Base-by-base conservation (phyloP, 30 jellyfish, hydroid and myxozoan genomes). In the Chironex yamaguchii region DNA sequence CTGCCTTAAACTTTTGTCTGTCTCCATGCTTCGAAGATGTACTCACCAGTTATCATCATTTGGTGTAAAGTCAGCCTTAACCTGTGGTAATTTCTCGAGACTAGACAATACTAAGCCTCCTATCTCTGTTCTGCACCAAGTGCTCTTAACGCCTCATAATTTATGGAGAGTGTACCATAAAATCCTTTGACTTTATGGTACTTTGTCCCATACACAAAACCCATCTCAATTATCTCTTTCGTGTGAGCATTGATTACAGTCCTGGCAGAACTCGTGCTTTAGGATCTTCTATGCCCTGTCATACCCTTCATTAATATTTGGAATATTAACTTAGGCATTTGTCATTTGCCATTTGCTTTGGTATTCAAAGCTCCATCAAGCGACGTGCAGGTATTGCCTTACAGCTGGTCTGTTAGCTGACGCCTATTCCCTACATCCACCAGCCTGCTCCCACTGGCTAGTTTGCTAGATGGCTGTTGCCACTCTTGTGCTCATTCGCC, bases 171-270 rank as follows among this genome's bases (percentile, higher is more conserved):
- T 0, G 67, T 76, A 0, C 62, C 81, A 76, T 76, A 76, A 34
- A 76, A 76, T 79, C 62, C 49, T 67, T 52, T 76, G 89, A 76
- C 62, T 35, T 54, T 76, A 52, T 42, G n/a, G 26, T 76, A 76
- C 29, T 23, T 76, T 25, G 50, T 53, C 1, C 78, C 89, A 34
- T 76, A 52, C 29, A 76, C 42, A 23, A 35, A 66, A 21, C 9
- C 49, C 62, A 76, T 52, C 6, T 76, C 89, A 3, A 52, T 76
- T 22, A 53, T 76, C 62, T 76, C 89, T 26, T 33, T 76, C 1
- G 81, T 78, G 63, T 78, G 89, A 29, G 89, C 89, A 29, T 79
- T 70, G 36, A 78, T 30, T 0, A 78, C 89, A 52, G 89, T 76
- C 89, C 36, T 76, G 89, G 25, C 89, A 67, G 62, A 52, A 53